Conservation (phyloP, 1,140 invertebrate species). For the Bombyx mandarina region DNA sequence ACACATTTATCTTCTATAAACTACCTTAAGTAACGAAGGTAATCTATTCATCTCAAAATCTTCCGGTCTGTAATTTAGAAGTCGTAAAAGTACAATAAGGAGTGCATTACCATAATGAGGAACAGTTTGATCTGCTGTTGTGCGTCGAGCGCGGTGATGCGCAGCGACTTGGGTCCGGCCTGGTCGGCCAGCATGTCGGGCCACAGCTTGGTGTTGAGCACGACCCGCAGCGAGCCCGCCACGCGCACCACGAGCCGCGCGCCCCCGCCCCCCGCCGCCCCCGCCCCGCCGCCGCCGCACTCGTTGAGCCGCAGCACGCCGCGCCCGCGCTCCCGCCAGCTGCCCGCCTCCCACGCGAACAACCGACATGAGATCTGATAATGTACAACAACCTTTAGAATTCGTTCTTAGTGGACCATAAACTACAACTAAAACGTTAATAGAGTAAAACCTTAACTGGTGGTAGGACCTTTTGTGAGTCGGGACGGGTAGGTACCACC, state of each 20-base stretch:
- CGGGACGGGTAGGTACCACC: no score
- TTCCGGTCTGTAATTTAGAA: no score
- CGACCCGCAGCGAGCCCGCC: constrained; percentile 87
- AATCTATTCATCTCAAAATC: no score
- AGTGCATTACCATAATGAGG: constrained; percentile 78
- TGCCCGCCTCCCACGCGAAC: constrained; percentile 88
- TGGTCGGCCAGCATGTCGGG: constrained; percentile 91
- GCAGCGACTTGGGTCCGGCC: constrained; percentile 87
- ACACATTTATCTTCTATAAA: neutral
- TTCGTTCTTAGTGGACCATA: no score
- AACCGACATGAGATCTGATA: constrained; percentile 88
- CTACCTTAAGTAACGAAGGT: no score
- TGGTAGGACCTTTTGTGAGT: no score
- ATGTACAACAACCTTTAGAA: no score
- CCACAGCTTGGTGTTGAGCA: constrained; percentile 96
- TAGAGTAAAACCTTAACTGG: no score
- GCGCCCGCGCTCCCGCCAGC: constrained; percentile 92
- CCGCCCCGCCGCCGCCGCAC: constrained; percentile 78
- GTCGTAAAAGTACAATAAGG: no score
- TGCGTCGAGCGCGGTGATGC: constrained; percentile 90
- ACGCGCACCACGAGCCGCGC: constrained; percentile 87
- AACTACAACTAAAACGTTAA: no score
- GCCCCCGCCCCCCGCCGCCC: constrained; percentile 81
- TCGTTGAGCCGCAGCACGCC: constrained; percentile 92
- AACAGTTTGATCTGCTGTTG: constrained; percentile 89